phyloP scores from a whole-genome alignment of 2,888 invertebrate genomes.

The Diabrotica balteata region DNA sequence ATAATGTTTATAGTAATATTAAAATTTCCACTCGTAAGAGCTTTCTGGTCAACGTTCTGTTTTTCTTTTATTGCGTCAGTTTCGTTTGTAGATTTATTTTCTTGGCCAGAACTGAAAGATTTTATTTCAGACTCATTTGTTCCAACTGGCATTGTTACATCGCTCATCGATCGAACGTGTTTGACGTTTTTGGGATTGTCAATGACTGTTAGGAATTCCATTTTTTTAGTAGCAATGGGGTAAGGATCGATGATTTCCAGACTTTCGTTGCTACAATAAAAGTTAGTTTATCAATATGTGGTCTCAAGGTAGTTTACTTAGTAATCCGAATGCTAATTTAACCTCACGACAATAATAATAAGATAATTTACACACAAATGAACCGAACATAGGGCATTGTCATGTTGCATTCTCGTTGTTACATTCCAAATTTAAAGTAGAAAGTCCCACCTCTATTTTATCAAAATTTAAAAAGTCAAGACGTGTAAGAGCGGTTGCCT shows the following conservation, averaged over 20 bases:
- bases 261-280: conserved; percentile 58
- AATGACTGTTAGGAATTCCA: conserved; percentile 43
- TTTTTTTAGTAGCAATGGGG: conserved; percentile 20
- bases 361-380: no score
- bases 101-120: conserved; percentile 34
- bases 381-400: no score
- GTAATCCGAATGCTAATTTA: no score
- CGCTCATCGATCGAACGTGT: conserved; percentile 58
- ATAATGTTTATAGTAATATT: conserved; percentile 68
- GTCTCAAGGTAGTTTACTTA: no score
- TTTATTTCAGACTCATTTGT: conserved; percentile 31
- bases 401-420: no score
- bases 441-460: no score
- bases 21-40: conserved; percentile 54
- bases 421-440: no score
- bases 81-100: conserved; percentile 16
- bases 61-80: conserved; percentile 29
- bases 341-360: no score
- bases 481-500: no score
- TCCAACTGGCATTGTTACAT: conserved; percentile 50
- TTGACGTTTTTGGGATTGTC: conserved; percentile 50
- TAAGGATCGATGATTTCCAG: conserved; percentile 53
- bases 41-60: conserved; percentile 42
- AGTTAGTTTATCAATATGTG: no score
- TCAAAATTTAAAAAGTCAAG: no score